Base-by-base conservation (phyloP, 2,797 vertebrate genomes). In the Cossypha dichroa region DNA sequence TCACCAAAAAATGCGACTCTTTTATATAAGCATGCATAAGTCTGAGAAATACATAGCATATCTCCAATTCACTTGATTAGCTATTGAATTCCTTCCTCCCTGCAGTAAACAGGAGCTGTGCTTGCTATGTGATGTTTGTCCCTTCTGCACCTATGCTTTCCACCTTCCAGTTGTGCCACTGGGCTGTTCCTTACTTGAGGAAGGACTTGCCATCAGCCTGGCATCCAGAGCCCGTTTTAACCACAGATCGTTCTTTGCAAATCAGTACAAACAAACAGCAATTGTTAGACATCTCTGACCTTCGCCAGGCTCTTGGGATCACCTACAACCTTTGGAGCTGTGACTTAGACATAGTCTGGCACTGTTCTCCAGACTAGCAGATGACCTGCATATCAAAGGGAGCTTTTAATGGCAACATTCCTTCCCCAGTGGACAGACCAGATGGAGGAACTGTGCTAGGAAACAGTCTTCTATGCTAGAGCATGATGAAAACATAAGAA, bases 301-400 rank as follows among this genome's bases (percentile, higher is more conserved):
- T 67, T 90, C 7, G 26, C 6, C 54, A 51, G 36, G 18, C 20
- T 76, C 45, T 43, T 48, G 33, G 67, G 28, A 36, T 87, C 51
- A 79, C 17, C 51, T 91, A 67, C 46, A 81, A 54, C 62, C 46
- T 79, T 69, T 69, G 38, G 40, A 76, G 20, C 40, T 5, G 2
- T 93, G 90, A 96, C 73, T 87, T 72, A 91, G 75, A 76, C 40
- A 43, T 43, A 67, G 79, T 49, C 82, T 93, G 82, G 55, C n/a
- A 77, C 33, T 60, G 38, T 40, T 95, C 68, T 80, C 29, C 76
- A 73, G 56, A 23, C 45, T 46, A 58, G 63, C 0, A 1, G 40
- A 54, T 40, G 78, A 94, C 67, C 67, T 82, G 69, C 81, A 87
- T 93, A 87, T 70, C 78, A 38, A 60, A 36, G 18, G 34, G 17